These are phyloP conservation scores for Urosaurus nigricauda DNA, from an alignment of 2,797 vertebrate species.

Conservation along the genomic window DNA sequence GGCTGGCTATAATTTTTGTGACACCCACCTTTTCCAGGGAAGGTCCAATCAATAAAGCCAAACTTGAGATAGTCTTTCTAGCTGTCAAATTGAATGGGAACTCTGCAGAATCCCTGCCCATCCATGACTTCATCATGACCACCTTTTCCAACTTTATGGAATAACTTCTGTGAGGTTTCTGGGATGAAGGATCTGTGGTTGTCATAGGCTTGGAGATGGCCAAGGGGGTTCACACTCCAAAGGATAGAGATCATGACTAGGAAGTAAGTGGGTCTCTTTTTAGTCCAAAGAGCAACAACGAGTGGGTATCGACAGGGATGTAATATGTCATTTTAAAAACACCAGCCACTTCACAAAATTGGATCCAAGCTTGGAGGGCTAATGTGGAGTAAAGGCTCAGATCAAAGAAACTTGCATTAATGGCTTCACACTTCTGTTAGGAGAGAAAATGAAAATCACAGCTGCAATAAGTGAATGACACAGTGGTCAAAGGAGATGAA, in stretches of 20 bases:
- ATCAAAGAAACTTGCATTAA: neutral
- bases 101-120: neutral
- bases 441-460: slow-evolving; percentile 33
- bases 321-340: neutral
- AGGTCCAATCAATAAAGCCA: neutral
- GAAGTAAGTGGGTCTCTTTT: neutral
- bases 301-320: neutral
- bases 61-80: neutral
- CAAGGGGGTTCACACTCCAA: neutral
- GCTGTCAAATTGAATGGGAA: neutral
- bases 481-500: neutral
- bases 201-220: neutral
- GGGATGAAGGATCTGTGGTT: neutral
- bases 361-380: slow-evolving; percentile 7
- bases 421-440: neutral
- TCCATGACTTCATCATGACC: neutral
- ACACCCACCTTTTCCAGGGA: neutral
- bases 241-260: neutral
- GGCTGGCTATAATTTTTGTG: slow-evolving; percentile 10
- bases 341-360: neutral
- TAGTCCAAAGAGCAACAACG: neutral
- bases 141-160: neutral
- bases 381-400: neutral
- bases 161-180: neutral
- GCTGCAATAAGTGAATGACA: slow-evolving; percentile 22